Percentiles rank a stretch among this genome's conserved stretches.
phyloP scores from a whole-genome alignment of 2,888 invertebrate genomes.

The Drosophila helvetica region DNA sequence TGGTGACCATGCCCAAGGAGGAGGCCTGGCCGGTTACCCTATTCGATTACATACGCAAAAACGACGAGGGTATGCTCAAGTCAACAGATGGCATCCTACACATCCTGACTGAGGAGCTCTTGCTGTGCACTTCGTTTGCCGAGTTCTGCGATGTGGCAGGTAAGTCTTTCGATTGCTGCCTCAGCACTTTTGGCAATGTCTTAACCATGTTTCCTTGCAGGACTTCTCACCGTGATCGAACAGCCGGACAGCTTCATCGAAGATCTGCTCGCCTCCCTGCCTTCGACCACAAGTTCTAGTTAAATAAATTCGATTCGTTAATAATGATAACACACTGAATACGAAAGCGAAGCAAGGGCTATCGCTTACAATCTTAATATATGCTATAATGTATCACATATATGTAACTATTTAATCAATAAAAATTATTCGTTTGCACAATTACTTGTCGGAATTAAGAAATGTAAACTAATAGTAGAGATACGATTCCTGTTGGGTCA shows the following conservation, averaged over 20 bases:
- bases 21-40: slow-evolving; percentile 95
- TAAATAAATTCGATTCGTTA: slow-evolving; percentile 50
- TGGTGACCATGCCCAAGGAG: slow-evolving; percentile 89
- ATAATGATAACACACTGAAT: slow-evolving; percentile 10
- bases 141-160: slow-evolving; percentile 98
- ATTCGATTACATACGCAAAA: slow-evolving; percentile 96
- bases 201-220: slow-evolving; percentile 51
- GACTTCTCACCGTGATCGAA: slow-evolving; percentile 82
- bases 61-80: slow-evolving; percentile 95
- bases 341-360: slow-evolving; percentile 17
- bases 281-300: slow-evolving; percentile 58
- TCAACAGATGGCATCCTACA: slow-evolving; percentile 92
- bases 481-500: too few relatives aligned
- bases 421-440: slow-evolving; percentile 78
- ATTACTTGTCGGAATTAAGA: slow-evolving; percentile 33
- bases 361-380: slow-evolving; percentile 27
- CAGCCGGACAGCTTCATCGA: slow-evolving; percentile 82
- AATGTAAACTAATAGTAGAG: not conserved
- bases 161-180: slow-evolving; percentile 47
- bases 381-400: slow-evolving; percentile 40
- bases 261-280: slow-evolving; percentile 79
- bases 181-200: not conserved
- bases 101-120: slow-evolving; percentile 93
- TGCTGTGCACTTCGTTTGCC: slow-evolving; percentile 94
- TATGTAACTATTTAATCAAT: slow-evolving; percentile 77